Evolutionary conservation across 2,888 invertebrate genomes (phyloP), one percentile per base, ranked within the genome.

Genomic region (Ischnus inquisitorius): DNA sequence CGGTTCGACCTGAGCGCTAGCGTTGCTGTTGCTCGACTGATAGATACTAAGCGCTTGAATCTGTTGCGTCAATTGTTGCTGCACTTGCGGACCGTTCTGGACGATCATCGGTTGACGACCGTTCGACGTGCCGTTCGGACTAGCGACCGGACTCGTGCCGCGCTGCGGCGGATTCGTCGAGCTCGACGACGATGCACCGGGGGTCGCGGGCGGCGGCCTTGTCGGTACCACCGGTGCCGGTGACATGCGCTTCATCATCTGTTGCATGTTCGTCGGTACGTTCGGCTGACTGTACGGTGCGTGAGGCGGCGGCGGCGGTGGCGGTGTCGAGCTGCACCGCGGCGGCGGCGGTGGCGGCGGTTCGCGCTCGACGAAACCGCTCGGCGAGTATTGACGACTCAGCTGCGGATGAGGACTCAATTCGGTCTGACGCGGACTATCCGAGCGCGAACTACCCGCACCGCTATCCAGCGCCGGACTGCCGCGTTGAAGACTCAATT

Each of bases 381-480:
- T 96, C 8, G 97, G 96, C 79, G 97, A 97, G 92, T 97, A 97
- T 90, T 96, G 96, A 71, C 97, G 94, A 87, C 95, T 95, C 54
- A 97, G 94, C 88, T 96, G 96, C 64, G 96, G 95, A 90, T 96
- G 95, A 64, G 95, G 94, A 84, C 92, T 91, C 28, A 93, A 91
- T 87, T 96, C 96, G 12, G 95, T 94, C 87, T 96, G 95, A 87
- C 98, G 96, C 16, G 98, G 98, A 93, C 97, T 98, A 92, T 98
- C 98, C 5, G 98, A 98, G 76, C 98, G 95, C 62, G 97, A 97
- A 91, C 97, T 97, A 68, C 97, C 97, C 14, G 97, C 97, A 19
- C 97, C 98, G 76, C 97, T 97, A 92, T 98, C 98, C 83, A 98
- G 94, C 22, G 97, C 97, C 8, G 98, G 98, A 92, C 98, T 98